phyloP scores from a whole-genome alignment of 2,113 vertebrate species.

The Danionella cerebrum region DNA sequence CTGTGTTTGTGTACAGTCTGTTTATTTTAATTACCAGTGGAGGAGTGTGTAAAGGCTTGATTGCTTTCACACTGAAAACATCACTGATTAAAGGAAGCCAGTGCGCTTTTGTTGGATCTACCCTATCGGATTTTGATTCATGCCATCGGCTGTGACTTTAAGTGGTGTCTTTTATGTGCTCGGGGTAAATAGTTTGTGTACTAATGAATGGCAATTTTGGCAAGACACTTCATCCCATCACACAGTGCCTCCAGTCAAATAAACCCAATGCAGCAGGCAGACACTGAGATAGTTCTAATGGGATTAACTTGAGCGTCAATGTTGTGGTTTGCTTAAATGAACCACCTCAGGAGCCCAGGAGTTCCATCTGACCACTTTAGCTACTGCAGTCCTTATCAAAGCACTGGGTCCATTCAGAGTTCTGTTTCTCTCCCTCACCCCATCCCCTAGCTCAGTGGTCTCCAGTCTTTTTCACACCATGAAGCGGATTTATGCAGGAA shows the following conservation, averaged over 20 bases:
- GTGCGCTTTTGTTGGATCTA: slow-evolving; percentile 6
- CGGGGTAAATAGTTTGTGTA: slow-evolving; percentile 41
- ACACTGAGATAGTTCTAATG: slow-evolving; percentile 16
- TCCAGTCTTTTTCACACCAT: too few relatives aligned
- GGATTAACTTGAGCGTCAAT: slow-evolving; percentile 35
- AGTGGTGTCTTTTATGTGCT: slow-evolving; percentile 30
- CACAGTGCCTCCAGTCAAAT: slow-evolving; percentile 3
- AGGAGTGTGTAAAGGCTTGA: slow-evolving; percentile 19
- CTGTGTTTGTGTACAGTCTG: slow-evolving; percentile 21
- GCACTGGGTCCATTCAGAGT: too few relatives aligned
- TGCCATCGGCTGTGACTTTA: slow-evolving; percentile 27
- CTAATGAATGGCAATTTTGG: slow-evolving; percentile 35
- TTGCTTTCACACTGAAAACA: slow-evolving; percentile 28
- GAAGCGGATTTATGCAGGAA: too few relatives aligned
- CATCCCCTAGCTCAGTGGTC: too few relatives aligned
- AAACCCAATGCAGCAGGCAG: slow-evolving; percentile 5
- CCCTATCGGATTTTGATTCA: slow-evolving; percentile 28
- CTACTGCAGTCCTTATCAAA: too few relatives aligned
- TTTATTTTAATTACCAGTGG: slow-evolving; percentile 38
- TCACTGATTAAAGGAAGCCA: slow-evolving; percentile 31
- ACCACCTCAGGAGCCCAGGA: slow-evolving; percentile 17
- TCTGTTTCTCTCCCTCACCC: too few relatives aligned
- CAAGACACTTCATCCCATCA: slow-evolving; percentile 19
- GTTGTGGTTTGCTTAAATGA: neutral
- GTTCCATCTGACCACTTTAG: neutral